These are phyloP conservation scores for Caenorhabditis brenneri DNA, from an alignment of 1,140 invertebrate species.

Conservation along the genomic window DNA sequence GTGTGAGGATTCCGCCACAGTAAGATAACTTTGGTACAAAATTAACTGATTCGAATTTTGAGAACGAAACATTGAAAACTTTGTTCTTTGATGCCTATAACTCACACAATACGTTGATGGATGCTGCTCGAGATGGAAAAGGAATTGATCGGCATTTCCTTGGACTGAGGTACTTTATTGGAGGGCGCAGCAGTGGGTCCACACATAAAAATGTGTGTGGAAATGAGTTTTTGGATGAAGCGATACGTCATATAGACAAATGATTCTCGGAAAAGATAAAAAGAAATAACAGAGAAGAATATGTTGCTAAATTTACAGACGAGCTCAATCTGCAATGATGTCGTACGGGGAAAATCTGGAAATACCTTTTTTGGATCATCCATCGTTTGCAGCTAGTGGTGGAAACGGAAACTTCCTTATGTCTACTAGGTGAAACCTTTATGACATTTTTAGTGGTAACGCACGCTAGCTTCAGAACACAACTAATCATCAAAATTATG, in stretches of 20 bases:
- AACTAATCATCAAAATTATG: too few relatives aligned
- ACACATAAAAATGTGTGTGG: neutral
- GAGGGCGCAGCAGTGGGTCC: constrained; percentile 1
- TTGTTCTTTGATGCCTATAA: constrained; percentile 52
- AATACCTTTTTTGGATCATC: constrained; percentile 46
- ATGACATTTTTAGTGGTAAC: too few relatives aligned
- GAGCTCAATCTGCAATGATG: constrained; percentile 4
- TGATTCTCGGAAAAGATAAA: too few relatives aligned
- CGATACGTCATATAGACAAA: neutral
- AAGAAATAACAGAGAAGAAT: too few relatives aligned
- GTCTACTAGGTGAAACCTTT: constrained; percentile 45
- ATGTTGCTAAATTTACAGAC: neutral
- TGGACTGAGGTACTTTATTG: constrained; percentile 61
- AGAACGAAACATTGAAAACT: constrained; percentile 9
- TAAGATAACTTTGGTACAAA: too few relatives aligned
- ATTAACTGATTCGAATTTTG: neutral
- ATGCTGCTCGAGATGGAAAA: constrained; percentile 46
- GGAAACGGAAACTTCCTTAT: constrained; percentile 54
- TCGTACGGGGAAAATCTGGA: neutral
- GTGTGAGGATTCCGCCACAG: neutral
- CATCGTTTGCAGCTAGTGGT: constrained; percentile 44
- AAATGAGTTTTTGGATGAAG: neutral
- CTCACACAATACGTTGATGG: constrained; percentile 53
- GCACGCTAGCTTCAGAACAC: too few relatives aligned
- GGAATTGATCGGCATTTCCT: constrained; percentile 73